Evolutionary conservation across 2,113 vertebrate species (phyloP), one percentile per base, ranked within the genome.

Genomic region (Stercorarius parasiticus): DNA sequence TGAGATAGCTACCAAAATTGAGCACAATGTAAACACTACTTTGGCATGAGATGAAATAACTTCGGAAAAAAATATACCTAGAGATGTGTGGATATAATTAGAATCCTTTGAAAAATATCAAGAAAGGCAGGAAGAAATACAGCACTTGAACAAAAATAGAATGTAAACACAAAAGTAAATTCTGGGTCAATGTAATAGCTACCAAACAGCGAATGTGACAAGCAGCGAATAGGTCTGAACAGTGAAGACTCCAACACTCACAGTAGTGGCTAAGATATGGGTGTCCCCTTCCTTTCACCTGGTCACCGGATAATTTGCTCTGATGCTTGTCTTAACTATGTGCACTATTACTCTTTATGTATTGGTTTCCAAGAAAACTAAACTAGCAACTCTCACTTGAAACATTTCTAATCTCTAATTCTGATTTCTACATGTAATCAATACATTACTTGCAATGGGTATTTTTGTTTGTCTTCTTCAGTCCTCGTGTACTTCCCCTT

Each of bases 1-100:
- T 88, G 64, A 94, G 93, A 88, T 15, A 86, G 42, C 72, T 90
- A 81, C 69, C 27, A 67, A 94, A 91, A 90, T 52, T 89, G 47
- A 92, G 13, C 32, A 76, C 19, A 84, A 32, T 56, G 43, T 67
- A 94, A 94, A 82, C 12, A 21, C 26, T 67, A 56, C 34, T 71
- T 90, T 43, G 36, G 52, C 34, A 61, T 29, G 56, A 93, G 52
- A 82, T 55, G 29, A 84, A 94, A 76, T 5, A 86, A 53, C 16
- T 42, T 34, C 17, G 38, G 70, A 20, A 72, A 84, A 36, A 72
- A 77, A 62, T 40, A 38, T 3, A 65, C 34, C 7, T 59, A 49
- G 29, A 86, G 38, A 50, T 74, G 9, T 49, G 36, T 66, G 29
- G 40, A 58, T 94, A 86, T 90, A 87, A 85, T 87, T 91, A 85